Evolutionary conservation across 2,113 vertebrate genomes (phyloP), one percentile per base, ranked within the genome.

Genomic region (Mugil cephalus): DNA sequence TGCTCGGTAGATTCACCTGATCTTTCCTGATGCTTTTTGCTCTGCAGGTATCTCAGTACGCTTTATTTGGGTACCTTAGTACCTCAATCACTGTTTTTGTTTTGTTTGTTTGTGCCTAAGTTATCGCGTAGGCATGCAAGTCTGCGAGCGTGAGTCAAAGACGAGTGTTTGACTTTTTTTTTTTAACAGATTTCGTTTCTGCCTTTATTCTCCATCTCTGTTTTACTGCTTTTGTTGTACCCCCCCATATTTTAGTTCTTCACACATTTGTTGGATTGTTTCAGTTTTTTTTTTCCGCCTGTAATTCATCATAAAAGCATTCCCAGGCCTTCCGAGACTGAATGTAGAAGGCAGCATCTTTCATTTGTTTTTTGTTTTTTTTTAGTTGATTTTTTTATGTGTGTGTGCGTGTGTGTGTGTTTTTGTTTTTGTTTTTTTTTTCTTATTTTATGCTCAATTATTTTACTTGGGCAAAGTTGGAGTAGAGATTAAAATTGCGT

Each of bases 11-110:
- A 87, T 83, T 77, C 88, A 84, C 86, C 89, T 84, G 81, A 86
- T 88, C 89, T 84, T 78, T 77, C 51, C 85, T n/a, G n/a, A n/a
- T n/a, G 83, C 85, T 72, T 68, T 88, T 80, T 84, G 59, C 82
- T 72, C 62, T 79, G 73, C 80, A 75, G 77, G 46, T 76, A 75
- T 64, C 48, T 79, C 60, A 36, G 70, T 70, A 46, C 65, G 65
- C 46, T 60, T 54, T 79, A 4, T 65, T 7, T 54, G 43, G 19
- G 3, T 40, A 58, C 54, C 40, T 71, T 40, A 54, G 46, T 52
- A 56, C 77, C 73, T 83, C 82, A 74, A 45, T 79, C 63, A 47
- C 40, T 70, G 69, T 83, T 83, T 85, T 80, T 79, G 47, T 79
- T 77, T 77, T 81, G 77, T 83, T 83, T 75, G 70, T 83, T 70